Conservation (phyloP, 2,113 vertebrate genomes). For the Zosterops lateralis region DNA sequence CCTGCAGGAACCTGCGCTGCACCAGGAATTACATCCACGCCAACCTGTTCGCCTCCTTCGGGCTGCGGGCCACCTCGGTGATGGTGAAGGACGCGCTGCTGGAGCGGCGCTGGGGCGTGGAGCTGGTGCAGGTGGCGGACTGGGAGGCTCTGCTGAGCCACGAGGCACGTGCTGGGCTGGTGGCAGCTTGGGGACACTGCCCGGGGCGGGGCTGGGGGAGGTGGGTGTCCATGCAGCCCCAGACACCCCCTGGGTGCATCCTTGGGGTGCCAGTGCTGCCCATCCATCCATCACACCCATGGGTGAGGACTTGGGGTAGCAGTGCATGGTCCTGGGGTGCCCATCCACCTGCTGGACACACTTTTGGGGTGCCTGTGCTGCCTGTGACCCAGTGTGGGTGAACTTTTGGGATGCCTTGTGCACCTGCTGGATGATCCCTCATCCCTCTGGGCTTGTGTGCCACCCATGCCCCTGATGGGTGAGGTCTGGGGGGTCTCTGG, state of each 20-base stretch:
- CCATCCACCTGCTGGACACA: accelerated
- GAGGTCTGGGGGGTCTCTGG: not conserved
- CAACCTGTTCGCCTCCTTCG: conserved; percentile 85
- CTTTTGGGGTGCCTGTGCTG: not conserved
- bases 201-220: accelerated
- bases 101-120: conserved; percentile 75
- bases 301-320: not conserved
- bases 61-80: conserved; percentile 79
- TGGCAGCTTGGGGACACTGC: accelerated
- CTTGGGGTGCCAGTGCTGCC: not conserved
- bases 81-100: conserved; percentile 80
- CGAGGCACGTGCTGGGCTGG: conserved; percentile 32
- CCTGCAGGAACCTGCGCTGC: conserved; percentile 79
- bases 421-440: not conserved
- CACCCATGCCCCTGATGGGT: no score
- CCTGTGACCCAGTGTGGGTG: accelerated
- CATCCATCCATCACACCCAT: no score
- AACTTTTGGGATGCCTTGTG: not conserved
- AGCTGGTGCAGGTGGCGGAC: conserved; percentile 70
- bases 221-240: accelerated
- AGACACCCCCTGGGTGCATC: accelerated
- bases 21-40: conserved; percentile 81
- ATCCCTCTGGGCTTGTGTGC: not conserved
- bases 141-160: conserved; percentile 78
- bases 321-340: not conserved